These are phyloP conservation scores for Subacronicta megacephala DNA, from an alignment of 2,888 invertebrate species.

Conservation along the genomic window DNA sequence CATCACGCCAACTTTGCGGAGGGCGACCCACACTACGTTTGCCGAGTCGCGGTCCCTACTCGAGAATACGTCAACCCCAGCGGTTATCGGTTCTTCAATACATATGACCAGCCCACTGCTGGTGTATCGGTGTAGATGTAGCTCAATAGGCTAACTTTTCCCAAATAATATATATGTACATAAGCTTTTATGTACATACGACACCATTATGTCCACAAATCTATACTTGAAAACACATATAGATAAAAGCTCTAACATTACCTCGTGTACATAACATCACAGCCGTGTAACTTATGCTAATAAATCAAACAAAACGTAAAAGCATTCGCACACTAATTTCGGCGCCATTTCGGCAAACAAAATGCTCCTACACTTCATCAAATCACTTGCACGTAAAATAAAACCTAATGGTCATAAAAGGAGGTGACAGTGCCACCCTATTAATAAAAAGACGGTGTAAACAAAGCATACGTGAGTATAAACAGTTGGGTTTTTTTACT, in stretches of 20 bases:
- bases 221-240: no score
- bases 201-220: no score
- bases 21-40: no score
- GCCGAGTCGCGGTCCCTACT: no score
- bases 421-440: constrained; percentile 6
- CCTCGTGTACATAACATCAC: neutral
- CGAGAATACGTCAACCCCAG: no score
- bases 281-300: neutral
- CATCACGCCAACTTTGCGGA: no score
- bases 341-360: constrained; percentile 25
- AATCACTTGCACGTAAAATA: constrained; percentile 14
- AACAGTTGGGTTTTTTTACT: constrained; percentile 48
- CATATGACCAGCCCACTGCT: no score
- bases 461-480: constrained; percentile 20
- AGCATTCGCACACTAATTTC: constrained; percentile 18
- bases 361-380: constrained; percentile 10
- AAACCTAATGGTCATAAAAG: constrained; percentile 6
- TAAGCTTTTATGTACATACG: no score
- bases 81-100: no score
- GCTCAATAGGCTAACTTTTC: no score
- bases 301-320: constrained; percentile 5
- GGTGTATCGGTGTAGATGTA: no score
- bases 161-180: no score
- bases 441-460: constrained; percentile 21
- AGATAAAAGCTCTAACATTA: neutral